Base-by-base conservation (phyloP, 2,797 vertebrate species). In the Craterocephalus amniculus region DNA sequence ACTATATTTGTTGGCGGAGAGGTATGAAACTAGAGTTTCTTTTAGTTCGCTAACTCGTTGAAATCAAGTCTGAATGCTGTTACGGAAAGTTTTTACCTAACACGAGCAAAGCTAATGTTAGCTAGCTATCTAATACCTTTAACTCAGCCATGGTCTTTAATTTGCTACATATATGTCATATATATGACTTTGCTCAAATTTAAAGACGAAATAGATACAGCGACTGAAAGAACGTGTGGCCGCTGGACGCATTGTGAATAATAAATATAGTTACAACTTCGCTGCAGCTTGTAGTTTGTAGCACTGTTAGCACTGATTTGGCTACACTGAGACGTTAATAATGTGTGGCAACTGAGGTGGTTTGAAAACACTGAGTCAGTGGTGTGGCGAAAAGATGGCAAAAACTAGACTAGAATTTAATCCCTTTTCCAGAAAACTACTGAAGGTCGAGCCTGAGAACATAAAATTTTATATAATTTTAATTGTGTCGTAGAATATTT, bases 51-150 rank as follows among this genome's bases (percentile, higher is more conserved):
- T 16, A 7, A 1, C 11, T 4, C 12, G 20, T 16, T 45, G 1
- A 26, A 34, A 36, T 36, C 4, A 7, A 35, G 9, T 10, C 20
- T 51, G 35, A 16, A 9, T 29, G 35, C 24, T 67, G 12, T 20
- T 31, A 8, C 40, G 22, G 40, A 51, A 11, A 54, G n/a, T 32
- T 58, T 61, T 49, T 52, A 16, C 38, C 49, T 29, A 1, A 58
- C 8, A 27, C 10, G 8, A 34, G 31, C 22, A 12, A 16, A 57
- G 79, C 67, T 74, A 80, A 72, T 38, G 48, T 68, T 78, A 84
- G 77, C 80, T 74, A 48, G 65, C 64, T 76, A 66, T 61, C 65
- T 57, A 6, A 10, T 24, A 48, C 14, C 31, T 4, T 20, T 32
- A 24, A 9, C 29, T 12, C 56, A 31, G 8, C 2, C 20, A 3